These are phyloP conservation scores for Meteorus sp. DNA, from an alignment of 1,140 invertebrate species.

Conservation along the genomic window DNA sequence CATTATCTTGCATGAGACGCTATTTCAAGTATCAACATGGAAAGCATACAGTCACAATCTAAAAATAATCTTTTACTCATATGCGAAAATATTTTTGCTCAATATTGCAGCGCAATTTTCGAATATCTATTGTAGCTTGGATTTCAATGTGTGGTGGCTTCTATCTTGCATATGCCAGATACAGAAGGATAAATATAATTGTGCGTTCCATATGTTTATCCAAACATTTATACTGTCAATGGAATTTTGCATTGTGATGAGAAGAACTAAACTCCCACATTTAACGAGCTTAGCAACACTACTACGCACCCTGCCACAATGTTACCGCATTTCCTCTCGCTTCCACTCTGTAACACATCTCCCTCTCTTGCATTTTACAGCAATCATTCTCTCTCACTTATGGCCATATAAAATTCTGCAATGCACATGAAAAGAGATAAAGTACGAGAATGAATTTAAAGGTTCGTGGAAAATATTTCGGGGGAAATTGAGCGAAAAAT, in stretches of 20 bases:
- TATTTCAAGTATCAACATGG: no score
- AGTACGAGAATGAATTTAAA: no score
- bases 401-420: background rate
- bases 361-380: no score
- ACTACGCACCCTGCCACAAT: constrained; percentile 13
- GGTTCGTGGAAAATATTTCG: constrained; percentile 37
- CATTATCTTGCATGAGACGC: no score
- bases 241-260: background rate
- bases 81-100: no score
- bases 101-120: no score
- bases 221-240: constrained; percentile 22
- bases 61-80: no score
- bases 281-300: constrained; percentile 33
- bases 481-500: constrained; percentile 53
- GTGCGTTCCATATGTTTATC: constrained; percentile 4
- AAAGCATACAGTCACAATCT: no score
- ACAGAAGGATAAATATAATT: background rate
- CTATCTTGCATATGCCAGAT: no score
- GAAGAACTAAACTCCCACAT: constrained; percentile 20
- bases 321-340: no score
- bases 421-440: background rate
- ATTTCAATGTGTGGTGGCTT: background rate
- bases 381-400: background rate
- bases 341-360: no score
- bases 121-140: no score